A percentile compares a stretch with the other conserved stretches of the same genome.
phyloP scores from a whole-genome alignment of 2,113 vertebrate genomes.

The Atractosteus spatula region DNA sequence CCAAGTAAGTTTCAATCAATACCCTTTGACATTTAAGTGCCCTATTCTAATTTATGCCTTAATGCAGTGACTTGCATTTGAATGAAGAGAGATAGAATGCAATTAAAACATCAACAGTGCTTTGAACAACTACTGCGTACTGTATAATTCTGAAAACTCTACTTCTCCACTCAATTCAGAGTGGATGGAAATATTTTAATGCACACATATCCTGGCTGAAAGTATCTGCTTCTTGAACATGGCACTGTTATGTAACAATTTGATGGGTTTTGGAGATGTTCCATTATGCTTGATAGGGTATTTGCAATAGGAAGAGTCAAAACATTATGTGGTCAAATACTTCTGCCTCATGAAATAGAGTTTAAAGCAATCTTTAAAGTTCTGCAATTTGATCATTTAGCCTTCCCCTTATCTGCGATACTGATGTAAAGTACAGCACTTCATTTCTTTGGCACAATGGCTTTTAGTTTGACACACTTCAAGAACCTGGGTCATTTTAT shows the following conservation, averaged over 20 bases:
- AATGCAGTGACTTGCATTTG: constrained; percentile 19
- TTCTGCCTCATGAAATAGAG: not conserved
- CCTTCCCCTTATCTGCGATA: constrained; percentile 2
- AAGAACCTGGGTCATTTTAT: no score
- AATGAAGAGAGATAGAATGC: constrained; percentile 24
- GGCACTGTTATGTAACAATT: constrained; percentile 1
- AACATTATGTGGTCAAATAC: not conserved
- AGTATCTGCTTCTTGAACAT: constrained; percentile 3
- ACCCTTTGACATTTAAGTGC: constrained; percentile 30
- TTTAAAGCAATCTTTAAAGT: not conserved
- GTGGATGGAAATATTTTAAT: constrained; percentile 7
- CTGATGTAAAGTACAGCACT: constrained; percentile 5
- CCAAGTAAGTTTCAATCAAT: constrained; percentile 34
- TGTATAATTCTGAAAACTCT: constrained; percentile 22
- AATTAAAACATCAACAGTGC: constrained; percentile 37
- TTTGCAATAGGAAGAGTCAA: not conserved
- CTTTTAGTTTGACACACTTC: no score
- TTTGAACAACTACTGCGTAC: constrained; percentile 15
- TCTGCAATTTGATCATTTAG: not conserved
- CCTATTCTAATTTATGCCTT: constrained; percentile 22
- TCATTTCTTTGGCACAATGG: constrained; percentile 1
- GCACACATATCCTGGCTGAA: not conserved
- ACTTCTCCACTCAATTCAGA: not conserved
- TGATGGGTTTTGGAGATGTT: not conserved
- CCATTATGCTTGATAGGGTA: not conserved